These are phyloP conservation scores for Campaea margaritaria DNA, from an alignment of 2,888 invertebrate genomes.

Conservation along the genomic window DNA sequence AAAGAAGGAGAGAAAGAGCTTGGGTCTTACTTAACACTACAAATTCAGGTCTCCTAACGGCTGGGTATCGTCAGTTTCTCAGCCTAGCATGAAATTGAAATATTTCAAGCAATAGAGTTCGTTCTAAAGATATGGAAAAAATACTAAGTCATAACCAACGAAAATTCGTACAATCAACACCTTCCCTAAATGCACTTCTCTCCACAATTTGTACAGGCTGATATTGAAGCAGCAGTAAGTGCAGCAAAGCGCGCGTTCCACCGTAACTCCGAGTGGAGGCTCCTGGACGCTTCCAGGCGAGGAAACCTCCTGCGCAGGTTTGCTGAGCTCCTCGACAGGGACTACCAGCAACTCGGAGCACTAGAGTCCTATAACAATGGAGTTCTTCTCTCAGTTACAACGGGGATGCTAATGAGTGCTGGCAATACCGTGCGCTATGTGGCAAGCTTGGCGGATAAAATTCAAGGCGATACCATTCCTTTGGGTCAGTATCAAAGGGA, in stretches of 20 bases:
- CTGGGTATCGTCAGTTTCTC: no score
- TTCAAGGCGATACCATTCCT: conserved; percentile 86
- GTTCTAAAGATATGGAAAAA: no score
- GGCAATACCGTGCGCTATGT: conserved; percentile 88
- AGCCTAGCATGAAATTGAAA: no score
- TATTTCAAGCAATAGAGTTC: no score
- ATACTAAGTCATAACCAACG: no score
- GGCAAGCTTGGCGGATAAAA: conserved; percentile 95
- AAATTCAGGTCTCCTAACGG: no score
- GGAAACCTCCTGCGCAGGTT: conserved; percentile 89
- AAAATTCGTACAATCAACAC: no score
- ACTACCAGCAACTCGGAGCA: conserved; percentile 89
- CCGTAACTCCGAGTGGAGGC: conserved; percentile 89
- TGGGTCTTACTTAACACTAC: no score
- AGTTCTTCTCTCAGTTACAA: conserved; percentile 69
- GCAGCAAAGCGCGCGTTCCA: conserved; percentile 91
- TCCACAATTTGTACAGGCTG: conserved; percentile 81
- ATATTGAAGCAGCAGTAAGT: conserved; percentile 90
- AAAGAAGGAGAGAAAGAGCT: no score
- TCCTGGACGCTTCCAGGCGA: conserved; percentile 92
- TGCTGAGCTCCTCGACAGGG: conserved; percentile 91
- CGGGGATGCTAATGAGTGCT: conserved; percentile 44
- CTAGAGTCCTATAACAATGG: conserved; percentile 97
- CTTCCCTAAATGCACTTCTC: no score
- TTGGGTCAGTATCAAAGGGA: conserved; percentile 13